Evolutionary conservation across 1,140 invertebrate species (phyloP).

Genomic region (Polypedilum pembai): DNA sequence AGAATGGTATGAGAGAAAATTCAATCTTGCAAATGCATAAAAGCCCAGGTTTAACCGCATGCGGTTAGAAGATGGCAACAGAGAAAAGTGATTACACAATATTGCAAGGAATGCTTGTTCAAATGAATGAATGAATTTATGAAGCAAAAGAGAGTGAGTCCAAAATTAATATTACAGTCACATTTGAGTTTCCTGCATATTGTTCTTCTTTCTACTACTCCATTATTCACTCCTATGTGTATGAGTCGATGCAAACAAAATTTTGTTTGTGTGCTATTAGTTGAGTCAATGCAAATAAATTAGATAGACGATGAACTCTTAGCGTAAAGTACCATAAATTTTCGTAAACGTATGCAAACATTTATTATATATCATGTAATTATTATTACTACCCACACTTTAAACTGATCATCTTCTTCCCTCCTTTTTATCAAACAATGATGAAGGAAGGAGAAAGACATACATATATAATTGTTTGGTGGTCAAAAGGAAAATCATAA

Average conservation of each 20-base stretch:
- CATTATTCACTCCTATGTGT: background rate
- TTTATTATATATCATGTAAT: conserved; percentile 20
- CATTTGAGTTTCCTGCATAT: background rate
- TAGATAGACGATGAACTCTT: conserved; percentile 17
- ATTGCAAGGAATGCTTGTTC: background rate
- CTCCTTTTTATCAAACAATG: background rate
- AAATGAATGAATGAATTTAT: background rate
- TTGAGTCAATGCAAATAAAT: background rate
- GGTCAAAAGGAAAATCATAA: conserved; percentile 7
- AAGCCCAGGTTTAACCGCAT: conserved; percentile 10
- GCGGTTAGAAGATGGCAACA: conserved; percentile 2
- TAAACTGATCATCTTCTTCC: background rate
- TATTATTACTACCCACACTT: conserved; percentile 17
- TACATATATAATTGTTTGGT: background rate
- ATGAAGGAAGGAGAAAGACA: background rate
- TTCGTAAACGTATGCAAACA: conserved; percentile 12
- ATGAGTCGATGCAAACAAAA: background rate
- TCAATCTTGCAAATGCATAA: conserved; percentile 18
- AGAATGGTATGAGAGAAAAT: background rate
- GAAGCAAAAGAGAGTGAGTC: background rate
- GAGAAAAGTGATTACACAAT: conserved; percentile 9
- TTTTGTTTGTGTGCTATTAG: conserved; percentile 11
- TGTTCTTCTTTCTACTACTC: background rate
- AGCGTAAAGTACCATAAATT: conserved; percentile 18
- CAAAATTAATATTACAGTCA: conserved; percentile 19